phyloP scores from a whole-genome alignment of 1,140 invertebrate genomes.

The Leptoteleia sp. region DNA sequence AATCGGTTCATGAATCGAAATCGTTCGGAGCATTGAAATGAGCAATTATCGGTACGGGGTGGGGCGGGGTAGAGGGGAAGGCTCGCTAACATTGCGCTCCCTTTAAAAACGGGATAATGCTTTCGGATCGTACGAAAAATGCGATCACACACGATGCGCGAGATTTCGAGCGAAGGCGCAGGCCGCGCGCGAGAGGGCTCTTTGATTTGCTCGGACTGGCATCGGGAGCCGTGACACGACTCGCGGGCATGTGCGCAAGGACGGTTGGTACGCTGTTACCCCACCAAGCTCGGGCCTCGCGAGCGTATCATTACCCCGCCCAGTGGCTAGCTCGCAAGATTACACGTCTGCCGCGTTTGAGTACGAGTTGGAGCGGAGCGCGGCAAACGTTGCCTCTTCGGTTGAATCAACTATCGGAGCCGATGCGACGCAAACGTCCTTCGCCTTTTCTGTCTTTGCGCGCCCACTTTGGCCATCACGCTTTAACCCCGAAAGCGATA shows the following conservation, averaged over 20 bases:
- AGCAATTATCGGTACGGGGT: too few relatives aligned
- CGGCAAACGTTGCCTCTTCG: constrained; percentile 14
- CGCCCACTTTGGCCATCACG: constrained; percentile 43
- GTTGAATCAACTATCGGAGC: constrained; percentile 11
- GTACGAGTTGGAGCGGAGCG: constrained; percentile 49
- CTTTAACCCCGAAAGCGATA: constrained; percentile 57
- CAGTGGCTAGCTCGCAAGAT: constrained; percentile 79
- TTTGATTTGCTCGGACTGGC: constrained; percentile 35
- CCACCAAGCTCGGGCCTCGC: constrained; percentile 68
- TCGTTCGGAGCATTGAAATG: too few relatives aligned
- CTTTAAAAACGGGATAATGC: too few relatives aligned
- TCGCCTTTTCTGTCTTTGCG: constrained; percentile 28
- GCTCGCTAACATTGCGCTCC: too few relatives aligned
- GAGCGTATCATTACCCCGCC: constrained; percentile 80
- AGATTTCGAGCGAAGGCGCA: constrained; percentile 21
- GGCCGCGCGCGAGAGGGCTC: constrained; percentile 2
- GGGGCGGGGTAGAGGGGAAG: too few relatives aligned
- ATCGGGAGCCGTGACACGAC: constrained; percentile 65
- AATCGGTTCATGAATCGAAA: too few relatives aligned
- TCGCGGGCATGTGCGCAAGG: constrained; percentile 64
- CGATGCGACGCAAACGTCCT: constrained; percentile 33
- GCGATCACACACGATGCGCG: constrained; percentile 37
- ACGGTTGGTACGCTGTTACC: constrained; percentile 63
- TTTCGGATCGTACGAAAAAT: too few relatives aligned
- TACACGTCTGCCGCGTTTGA: constrained; percentile 77